These are phyloP conservation scores for Notolepis coatsorum DNA, from an alignment of 2,797 vertebrate species.

Conservation along the genomic window DNA sequence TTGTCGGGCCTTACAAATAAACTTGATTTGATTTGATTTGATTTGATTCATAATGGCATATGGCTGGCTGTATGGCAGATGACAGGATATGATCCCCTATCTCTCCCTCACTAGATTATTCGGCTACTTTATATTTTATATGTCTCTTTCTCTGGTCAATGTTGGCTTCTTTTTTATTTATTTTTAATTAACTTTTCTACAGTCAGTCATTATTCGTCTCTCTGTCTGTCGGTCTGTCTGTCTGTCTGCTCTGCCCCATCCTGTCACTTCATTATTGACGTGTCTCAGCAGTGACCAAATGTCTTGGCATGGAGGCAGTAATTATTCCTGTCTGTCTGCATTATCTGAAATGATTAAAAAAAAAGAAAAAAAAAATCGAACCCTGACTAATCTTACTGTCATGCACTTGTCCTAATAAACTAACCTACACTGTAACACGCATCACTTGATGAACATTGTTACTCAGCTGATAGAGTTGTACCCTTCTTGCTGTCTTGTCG, in stretches of 20 bases:
- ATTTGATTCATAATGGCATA: conserved; percentile 41
- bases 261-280: not conserved
- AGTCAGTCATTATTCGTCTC: conserved; percentile 10
- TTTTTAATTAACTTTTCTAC: conserved; percentile 1
- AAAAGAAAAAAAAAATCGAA: too few species aligned
- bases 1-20: too few species aligned
- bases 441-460: too few species aligned
- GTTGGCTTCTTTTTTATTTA: not conserved
- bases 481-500: too few species aligned
- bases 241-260: not conserved
- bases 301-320: too few species aligned
- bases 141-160: conserved; percentile 1
- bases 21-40: conserved; percentile 48
- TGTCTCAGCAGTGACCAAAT: not conserved
- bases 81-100: conserved; percentile 35
- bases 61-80: conserved; percentile 58
- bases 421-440: too few species aligned
- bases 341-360: too few species aligned
- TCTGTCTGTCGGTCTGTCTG: not conserved
- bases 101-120: conserved; percentile 24
- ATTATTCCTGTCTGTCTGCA: too few species aligned
- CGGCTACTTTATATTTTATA: not conserved
- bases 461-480: too few species aligned
- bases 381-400: too few species aligned
- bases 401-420: too few species aligned